Evolutionary conservation across 2,888 invertebrate genomes (phyloP).

Genomic region (Laothoe populi): DNA sequence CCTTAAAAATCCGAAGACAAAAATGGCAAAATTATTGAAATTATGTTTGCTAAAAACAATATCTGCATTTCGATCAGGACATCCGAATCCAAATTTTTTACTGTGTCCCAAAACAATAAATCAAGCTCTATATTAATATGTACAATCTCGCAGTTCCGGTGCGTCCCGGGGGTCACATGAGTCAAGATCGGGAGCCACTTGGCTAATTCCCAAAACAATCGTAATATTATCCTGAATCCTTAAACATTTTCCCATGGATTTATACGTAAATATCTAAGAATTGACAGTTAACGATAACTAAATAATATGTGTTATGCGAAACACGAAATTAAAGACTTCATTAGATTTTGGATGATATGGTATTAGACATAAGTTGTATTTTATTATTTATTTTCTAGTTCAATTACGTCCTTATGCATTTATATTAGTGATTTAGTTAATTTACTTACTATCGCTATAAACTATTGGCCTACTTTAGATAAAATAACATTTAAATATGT

Average conservation of each 20-base stretch:
- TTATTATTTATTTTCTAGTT: too few species aligned
- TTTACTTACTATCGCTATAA: too few species aligned
- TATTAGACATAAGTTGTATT: too few species aligned
- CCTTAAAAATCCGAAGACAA: too few species aligned
- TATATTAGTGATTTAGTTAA: too few species aligned
- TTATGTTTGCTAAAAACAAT: too few species aligned
- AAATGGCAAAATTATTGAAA: too few species aligned
- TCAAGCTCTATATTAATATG: slow-evolving; percentile 57
- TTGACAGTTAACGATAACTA: slow-evolving; percentile 31
- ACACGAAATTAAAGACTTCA: neutral
- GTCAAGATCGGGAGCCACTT: slow-evolving; percentile 63
- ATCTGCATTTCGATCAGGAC: neutral
- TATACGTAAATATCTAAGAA: slow-evolving; percentile 40
- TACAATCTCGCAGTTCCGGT: slow-evolving; percentile 43
- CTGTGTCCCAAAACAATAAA: slow-evolving; percentile 48
- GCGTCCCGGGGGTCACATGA: slow-evolving; percentile 76
- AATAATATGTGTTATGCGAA: neutral
- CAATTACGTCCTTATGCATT: too few species aligned
- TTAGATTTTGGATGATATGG: too few species aligned
- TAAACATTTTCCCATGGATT: slow-evolving; percentile 49
- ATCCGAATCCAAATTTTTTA: slow-evolving; percentile 36
- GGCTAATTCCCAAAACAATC: slow-evolving; percentile 80
- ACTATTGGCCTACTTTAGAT: too few species aligned
- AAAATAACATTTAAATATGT: too few species aligned
- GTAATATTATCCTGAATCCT: slow-evolving; percentile 58